These are phyloP conservation scores for Psix sp. DNA, from an alignment of 1,140 invertebrate species.

Conservation along the genomic window DNA sequence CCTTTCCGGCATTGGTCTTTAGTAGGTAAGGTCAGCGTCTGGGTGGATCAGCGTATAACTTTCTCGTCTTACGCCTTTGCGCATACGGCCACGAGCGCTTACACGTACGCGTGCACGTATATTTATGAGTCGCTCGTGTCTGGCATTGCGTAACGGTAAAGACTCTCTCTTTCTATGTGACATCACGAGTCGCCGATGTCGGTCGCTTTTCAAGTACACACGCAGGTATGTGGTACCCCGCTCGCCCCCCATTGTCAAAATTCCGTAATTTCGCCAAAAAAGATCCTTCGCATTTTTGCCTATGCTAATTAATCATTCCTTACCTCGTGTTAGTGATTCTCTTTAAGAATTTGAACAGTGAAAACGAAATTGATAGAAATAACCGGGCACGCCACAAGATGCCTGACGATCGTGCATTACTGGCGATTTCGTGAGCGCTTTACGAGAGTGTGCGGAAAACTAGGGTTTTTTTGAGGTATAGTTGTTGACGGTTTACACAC, in stretches of 20 bases:
- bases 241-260: conserved; percentile 29
- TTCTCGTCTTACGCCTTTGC: conserved; percentile 66
- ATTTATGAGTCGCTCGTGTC: conserved; percentile 56
- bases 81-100: conserved; percentile 24
- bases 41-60: conserved; percentile 69
- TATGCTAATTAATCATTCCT: too few relatives aligned
- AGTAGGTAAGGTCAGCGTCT: conserved; percentile 76
- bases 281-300: too few relatives aligned
- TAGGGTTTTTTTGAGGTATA: conserved; percentile 43
- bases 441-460: conserved; percentile 29
- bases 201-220: conserved; percentile 57
- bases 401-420: too few relatives aligned
- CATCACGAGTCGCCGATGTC: conserved; percentile 67
- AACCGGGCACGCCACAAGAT: too few relatives aligned
- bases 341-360: too few relatives aligned
- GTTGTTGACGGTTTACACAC: conserved; percentile 11
- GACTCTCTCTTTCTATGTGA: conserved; percentile 77
- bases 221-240: conserved; percentile 24
- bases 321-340: too few relatives aligned
- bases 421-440: too few relatives aligned
- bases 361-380: too few relatives aligned
- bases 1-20: conserved; percentile 57
- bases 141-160: conserved; percentile 75
- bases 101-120: conserved; percentile 41
- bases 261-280: not conserved